Percentiles rank a stretch among this genome's conserved stretches.
These are phyloP conservation scores for Mesorhabditis belari DNA, from an alignment of 2,888 invertebrate genomes.

Conservation along the genomic window DNA sequence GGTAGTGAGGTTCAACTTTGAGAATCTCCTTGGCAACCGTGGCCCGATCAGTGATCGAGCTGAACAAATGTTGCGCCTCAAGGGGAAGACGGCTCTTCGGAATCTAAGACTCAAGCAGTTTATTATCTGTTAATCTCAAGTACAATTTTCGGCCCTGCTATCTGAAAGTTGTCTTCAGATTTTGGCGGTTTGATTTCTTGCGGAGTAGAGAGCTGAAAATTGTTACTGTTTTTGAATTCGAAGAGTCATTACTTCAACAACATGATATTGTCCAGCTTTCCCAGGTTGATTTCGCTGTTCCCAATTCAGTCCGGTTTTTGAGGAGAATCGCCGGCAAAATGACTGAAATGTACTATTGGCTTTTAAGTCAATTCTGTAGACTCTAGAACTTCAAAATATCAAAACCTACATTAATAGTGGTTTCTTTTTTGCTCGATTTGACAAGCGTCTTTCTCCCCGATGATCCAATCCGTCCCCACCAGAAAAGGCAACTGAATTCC, in stretches of 20 bases:
- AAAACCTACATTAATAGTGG: background rate
- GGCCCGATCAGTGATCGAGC: background rate
- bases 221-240: background rate
- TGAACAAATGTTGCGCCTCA: background rate
- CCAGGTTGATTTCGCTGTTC: background rate
- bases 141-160: background rate
- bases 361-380: too few species aligned
- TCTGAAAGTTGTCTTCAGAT: background rate
- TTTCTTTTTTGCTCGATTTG: background rate
- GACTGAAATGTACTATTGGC: background rate
- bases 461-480: background rate
- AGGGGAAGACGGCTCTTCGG: background rate
- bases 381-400: too few species aligned
- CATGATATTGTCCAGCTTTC: background rate
- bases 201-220: background rate
- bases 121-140: background rate
- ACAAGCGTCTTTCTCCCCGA: background rate
- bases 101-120: background rate
- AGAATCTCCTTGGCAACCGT: background rate
- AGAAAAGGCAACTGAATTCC: background rate
- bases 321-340: background rate
- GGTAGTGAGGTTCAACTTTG: background rate
- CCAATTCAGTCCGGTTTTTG: background rate
- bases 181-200: background rate
- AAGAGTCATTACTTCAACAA: background rate